phyloP scores from a whole-genome alignment of 1,140 invertebrate species.

The Zaprionus ghesquierei region DNA sequence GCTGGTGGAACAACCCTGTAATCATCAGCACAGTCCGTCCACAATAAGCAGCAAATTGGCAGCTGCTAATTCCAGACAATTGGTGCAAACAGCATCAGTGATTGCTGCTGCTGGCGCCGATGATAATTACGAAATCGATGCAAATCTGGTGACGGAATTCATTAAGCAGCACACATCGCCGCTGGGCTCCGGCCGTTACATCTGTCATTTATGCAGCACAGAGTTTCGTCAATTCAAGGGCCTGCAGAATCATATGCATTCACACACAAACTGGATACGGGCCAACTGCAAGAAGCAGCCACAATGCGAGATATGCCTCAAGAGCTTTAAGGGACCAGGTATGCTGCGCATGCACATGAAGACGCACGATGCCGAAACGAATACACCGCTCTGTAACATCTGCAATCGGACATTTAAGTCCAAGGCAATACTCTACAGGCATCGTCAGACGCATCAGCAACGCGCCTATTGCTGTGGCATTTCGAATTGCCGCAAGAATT shows the following conservation, averaged over 20 bases:
- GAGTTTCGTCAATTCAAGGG: slow-evolving; percentile 85
- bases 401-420: slow-evolving; percentile 85
- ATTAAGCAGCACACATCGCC: slow-evolving; percentile 73
- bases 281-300: slow-evolving; percentile 86
- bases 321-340: slow-evolving; percentile 85
- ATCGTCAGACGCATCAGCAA: slow-evolving; percentile 85
- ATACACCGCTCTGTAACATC: slow-evolving; percentile 84
- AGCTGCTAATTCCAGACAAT: slow-evolving; percentile 64
- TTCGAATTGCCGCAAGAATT: slow-evolving; percentile 76
- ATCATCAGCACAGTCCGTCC: slow-evolving; percentile 51
- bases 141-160: slow-evolving; percentile 77
- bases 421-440: slow-evolving; percentile 85
- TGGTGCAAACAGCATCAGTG: slow-evolving; percentile 75
- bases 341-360: slow-evolving; percentile 86
- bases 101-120: slow-evolving; percentile 70
- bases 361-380: slow-evolving; percentile 84
- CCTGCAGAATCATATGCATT: slow-evolving; percentile 85
- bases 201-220: slow-evolving; percentile 85
- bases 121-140: slow-evolving; percentile 75
- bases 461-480: slow-evolving; percentile 76
- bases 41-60: slow-evolving; percentile 64
- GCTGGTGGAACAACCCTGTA: slow-evolving; percentile 52
- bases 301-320: slow-evolving; percentile 84
- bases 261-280: slow-evolving; percentile 85
- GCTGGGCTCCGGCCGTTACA: slow-evolving; percentile 83